A percentile compares a stretch with the other conserved stretches of the same genome.
These are phyloP conservation scores for Leuciscus waleckii DNA, from an alignment of 2,797 vertebrate species.

Conservation along the genomic window DNA sequence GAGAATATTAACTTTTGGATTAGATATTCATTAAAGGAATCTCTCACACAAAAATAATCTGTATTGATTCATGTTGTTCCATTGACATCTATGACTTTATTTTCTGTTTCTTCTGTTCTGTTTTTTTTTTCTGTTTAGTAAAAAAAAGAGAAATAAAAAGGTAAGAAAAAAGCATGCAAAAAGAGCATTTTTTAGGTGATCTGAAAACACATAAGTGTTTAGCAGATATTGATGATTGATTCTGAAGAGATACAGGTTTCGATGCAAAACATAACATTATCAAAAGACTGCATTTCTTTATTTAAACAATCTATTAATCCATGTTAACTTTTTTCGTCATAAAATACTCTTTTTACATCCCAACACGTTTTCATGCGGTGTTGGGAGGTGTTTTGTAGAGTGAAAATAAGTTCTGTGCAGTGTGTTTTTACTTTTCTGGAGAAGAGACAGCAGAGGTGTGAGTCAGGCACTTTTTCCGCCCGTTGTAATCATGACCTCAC, in stretches of 20 bases:
- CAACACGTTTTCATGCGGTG: background rate
- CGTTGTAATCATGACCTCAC: conserved; percentile 25
- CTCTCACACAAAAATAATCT: background rate
- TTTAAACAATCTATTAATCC: background rate
- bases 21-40: conserved; percentile 14
- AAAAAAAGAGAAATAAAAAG: no score
- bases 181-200: background rate
- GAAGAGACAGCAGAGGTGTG: conserved; percentile 27
- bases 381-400: background rate
- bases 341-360: background rate
- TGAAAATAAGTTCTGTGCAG: background rate
- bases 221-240: background rate
- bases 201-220: background rate
- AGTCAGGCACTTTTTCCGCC: conserved; percentile 10
- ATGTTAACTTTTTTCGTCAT: background rate
- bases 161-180: background rate
- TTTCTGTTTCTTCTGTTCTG: background rate
- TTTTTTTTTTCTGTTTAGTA: no score
- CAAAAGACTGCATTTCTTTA: background rate
- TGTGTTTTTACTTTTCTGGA: conserved; percentile 4
- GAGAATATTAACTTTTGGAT: conserved; percentile 13
- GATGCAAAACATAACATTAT: background rate
- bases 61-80: background rate
- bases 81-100: background rate
- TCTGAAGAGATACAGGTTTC: background rate